Conservation (phyloP, 2,113 vertebrate genomes). For the Theristicus caerulescens region DNA sequence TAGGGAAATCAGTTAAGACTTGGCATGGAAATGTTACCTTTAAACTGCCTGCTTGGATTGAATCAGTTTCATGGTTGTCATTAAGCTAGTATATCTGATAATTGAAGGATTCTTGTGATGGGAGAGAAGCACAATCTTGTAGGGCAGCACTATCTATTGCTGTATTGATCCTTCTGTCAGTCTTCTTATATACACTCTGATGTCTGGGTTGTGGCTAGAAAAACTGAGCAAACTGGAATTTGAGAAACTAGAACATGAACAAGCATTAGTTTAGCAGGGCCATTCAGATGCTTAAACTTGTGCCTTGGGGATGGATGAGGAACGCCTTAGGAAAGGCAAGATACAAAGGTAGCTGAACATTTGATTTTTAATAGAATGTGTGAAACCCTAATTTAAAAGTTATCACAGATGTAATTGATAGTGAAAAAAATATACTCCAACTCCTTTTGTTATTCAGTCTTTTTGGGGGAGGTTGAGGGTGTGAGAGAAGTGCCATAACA, state of each 20-base stretch:
- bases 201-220: not conserved
- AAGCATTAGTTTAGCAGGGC: not conserved
- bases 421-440: not conserved
- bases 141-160: not conserved
- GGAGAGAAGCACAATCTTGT: not conserved
- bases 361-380: not conserved
- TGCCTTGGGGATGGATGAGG: not conserved
- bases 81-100: not conserved
- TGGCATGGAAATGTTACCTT: not conserved
- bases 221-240: not conserved
- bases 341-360: not conserved
- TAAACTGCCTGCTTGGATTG: not conserved
- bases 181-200: not conserved
- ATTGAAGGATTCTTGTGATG: fast-evolving
- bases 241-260: not conserved
- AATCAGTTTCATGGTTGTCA: not conserved
- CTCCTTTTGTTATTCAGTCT: not conserved
- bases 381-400: not conserved
- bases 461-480: not conserved
- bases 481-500: fast-evolving
- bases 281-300: not conserved
- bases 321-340: not conserved
- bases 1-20: not conserved
- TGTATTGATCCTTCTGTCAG: not conserved
- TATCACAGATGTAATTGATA: not conserved